Evolutionary conservation across 2,888 invertebrate species (phyloP).

Genomic region (Escarpia spicata): DNA sequence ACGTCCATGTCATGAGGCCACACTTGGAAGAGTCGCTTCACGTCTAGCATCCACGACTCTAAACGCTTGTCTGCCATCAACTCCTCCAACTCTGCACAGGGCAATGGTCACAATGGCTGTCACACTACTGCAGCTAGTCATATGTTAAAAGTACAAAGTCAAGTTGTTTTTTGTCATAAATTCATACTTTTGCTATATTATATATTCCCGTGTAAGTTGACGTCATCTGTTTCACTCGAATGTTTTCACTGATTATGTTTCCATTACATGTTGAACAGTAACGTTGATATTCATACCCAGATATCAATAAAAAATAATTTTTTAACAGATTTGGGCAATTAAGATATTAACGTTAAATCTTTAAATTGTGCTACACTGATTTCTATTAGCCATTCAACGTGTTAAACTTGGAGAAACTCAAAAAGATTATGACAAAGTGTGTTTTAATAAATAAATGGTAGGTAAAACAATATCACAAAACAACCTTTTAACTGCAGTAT

Average conservation of each 20-base stretch:
- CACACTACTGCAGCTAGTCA: conserved; percentile 18
- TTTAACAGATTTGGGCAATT: too few species aligned
- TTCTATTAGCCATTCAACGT: not conserved
- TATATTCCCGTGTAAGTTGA: too few species aligned
- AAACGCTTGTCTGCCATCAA: conserved; percentile 30
- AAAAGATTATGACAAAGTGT: not conserved
- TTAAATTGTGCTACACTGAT: not conserved
- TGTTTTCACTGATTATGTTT: too few species aligned
- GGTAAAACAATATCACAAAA: not conserved
- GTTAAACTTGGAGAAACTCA: not conserved
- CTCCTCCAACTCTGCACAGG: conserved; percentile 28
- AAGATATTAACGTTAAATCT: not conserved
- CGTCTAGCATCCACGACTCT: conserved; percentile 58
- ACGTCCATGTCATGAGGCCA: conserved; percentile 64
- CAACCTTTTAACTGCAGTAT: not conserved
- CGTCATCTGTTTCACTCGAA: too few species aligned
- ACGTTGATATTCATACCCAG: too few species aligned
- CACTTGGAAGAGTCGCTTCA: conserved; percentile 66
- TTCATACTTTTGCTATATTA: too few species aligned
- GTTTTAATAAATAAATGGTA: not conserved
- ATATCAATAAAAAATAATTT: too few species aligned
- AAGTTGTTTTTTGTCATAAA: too few species aligned
- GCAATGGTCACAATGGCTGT: not conserved
- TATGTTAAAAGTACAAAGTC: too few species aligned
- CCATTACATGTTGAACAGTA: too few species aligned